Evolutionary conservation across 1,140 invertebrate genomes (phyloP), one percentile per base, ranked within the genome.

Genomic region (Vollenhovia emeryi): DNA sequence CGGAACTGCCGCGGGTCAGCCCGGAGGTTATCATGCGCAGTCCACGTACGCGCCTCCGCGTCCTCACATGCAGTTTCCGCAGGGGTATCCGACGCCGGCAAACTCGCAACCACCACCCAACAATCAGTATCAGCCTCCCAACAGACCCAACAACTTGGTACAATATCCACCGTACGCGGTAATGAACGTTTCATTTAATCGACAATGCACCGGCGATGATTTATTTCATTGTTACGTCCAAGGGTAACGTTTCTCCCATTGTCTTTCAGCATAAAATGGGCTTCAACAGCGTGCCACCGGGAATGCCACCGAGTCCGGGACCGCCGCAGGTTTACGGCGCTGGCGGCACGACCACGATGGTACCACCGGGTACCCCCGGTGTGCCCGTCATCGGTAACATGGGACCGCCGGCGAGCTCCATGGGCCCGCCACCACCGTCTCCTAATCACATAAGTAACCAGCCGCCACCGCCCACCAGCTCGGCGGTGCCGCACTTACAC

Each of bases 371-470:
- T 74, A 92, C 94, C 85, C 85, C 95, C 91, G 94, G 90, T 60
- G 91, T 93, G 27, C 66, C 90, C 18, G 93, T 93, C 9, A 94
- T 94, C 36, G 91, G 94, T 50, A 95, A 94, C 60, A 95, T 95
- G 94, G 94, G 94, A 40, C 94, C 94, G 69, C 94, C 94, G 13
- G 87, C 93, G 40, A 93, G 94, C 87, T 93, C 94, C 8, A 95
- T 95, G 94, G 94, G 94, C 11, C 95, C 95, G 52, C 95, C 95
- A 75, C 95, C 95, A 87, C 95, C 95, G 57, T 95, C 95, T 43
- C 95, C 95, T 13, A 96, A 96, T 92, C 94, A 96, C 57, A 95
- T 96, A 82, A 95, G 95, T 86, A 95, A 94, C 86, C 95, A 95
- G 79, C 95, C 95, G 71, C 94, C 94, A 84, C 78, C 75, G n/a